Evolutionary conservation across 30 jellyfish, hydroid and myxozoan genomes (phyloP).

Genomic region (Hydractinia echinata): DNA sequence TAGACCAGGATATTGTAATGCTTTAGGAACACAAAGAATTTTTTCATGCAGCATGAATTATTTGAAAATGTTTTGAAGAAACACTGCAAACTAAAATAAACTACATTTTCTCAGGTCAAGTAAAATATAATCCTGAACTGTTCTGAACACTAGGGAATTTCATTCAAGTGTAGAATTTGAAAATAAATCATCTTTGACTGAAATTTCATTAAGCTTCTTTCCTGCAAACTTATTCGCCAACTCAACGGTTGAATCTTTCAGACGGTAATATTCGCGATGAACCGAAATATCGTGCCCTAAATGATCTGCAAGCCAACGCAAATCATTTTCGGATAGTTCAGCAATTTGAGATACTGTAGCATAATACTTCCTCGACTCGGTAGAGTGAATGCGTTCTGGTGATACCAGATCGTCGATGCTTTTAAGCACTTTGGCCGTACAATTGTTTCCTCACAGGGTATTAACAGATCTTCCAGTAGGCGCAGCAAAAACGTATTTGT

Average conservation of each 20-base stretch:
- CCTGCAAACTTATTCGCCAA: slow-evolving; percentile 43
- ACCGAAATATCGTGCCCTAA: slow-evolving; percentile 41
- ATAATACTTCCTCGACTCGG: slow-evolving; percentile 23
- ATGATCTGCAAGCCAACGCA: slow-evolving; percentile 5
- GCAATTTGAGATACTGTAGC: slow-evolving; percentile 6
- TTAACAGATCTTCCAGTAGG: slow-evolving; percentile 42
- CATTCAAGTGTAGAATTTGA: too few relatives aligned
- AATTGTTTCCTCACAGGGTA: slow-evolving; percentile 45
- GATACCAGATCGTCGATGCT: slow-evolving; percentile 13
- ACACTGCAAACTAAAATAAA: too few relatives aligned
- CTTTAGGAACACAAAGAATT: too few relatives aligned
- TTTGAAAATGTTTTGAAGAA: too few relatives aligned
- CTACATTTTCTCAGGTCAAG: too few relatives aligned
- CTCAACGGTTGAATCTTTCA: slow-evolving; percentile 52
- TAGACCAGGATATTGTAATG: too few relatives aligned
- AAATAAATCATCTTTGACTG: slow-evolving; percentile 33
- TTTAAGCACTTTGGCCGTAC: slow-evolving; percentile 30
- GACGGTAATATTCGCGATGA: slow-evolving; percentile 56
- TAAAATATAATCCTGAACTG: too few relatives aligned
- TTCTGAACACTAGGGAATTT: too few relatives aligned
- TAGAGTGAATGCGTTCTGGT: slow-evolving; percentile 36
- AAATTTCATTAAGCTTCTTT: slow-evolving; percentile 33
- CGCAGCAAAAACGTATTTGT: too few relatives aligned
- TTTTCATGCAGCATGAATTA: too few relatives aligned
- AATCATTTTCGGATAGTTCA: neutral